Conservation (phyloP, 1,140 invertebrate genomes). For the Zaprionus ornatus region DNA sequence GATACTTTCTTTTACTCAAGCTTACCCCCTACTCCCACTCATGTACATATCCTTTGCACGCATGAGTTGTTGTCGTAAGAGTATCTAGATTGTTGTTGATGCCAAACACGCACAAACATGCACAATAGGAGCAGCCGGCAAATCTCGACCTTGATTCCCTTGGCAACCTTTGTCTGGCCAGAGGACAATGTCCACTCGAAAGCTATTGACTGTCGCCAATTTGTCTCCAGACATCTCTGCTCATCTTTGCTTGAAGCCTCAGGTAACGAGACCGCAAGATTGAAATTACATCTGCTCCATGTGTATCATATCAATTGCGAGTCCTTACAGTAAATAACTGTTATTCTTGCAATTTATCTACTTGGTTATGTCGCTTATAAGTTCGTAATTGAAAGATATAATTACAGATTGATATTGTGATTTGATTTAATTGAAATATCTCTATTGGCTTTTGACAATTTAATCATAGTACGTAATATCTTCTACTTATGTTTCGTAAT, state of each 20-base stretch:
- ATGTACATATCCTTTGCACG: not conserved
- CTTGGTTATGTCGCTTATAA: not conserved
- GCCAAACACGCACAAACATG: constrained; percentile 4
- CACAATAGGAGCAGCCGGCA: constrained; percentile 47
- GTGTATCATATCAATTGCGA: not conserved
- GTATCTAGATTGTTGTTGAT: not conserved
- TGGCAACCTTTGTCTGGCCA: constrained; percentile 51
- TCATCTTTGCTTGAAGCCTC: not conserved
- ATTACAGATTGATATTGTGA: not conserved
- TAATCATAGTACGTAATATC: not conserved
- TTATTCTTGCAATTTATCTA: not conserved
- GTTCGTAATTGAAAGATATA: not conserved
- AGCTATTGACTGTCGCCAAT: constrained; percentile 27
- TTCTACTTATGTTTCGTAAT: too few relatives aligned
- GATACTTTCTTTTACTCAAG: constrained; percentile 13
- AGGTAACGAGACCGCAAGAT: constrained; percentile 6
- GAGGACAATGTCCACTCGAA: constrained; percentile 26
- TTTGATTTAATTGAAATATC: not conserved
- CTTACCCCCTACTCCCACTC: not conserved
- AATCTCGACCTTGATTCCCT: constrained; percentile 62
- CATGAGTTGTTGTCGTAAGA: constrained; percentile 20
- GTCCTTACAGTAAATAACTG: not conserved
- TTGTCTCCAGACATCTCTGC: constrained; percentile 21
- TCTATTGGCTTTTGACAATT: not conserved
- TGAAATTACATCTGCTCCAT: constrained; percentile 10